Conservation (phyloP, 2,888 invertebrate species). For the Balanococcus diminutus region DNA sequence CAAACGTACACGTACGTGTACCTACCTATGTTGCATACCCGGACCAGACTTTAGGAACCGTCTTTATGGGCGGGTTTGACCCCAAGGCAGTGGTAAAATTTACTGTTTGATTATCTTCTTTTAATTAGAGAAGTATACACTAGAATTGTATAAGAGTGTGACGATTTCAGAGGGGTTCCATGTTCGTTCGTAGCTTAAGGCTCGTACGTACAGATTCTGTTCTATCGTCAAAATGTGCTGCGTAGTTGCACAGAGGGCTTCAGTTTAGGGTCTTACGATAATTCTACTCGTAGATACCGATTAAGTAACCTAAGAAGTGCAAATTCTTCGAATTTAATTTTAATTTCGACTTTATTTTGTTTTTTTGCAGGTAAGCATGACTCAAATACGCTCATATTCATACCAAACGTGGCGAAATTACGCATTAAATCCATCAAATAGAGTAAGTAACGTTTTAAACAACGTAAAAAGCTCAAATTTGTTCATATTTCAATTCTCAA, state of each 20-base stretch:
- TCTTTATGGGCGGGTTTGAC: constrained; percentile 8
- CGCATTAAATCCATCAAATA: background rate
- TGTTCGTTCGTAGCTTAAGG: background rate
- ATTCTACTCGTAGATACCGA: background rate
- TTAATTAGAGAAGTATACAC: background rate
- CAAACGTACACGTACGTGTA: background rate
- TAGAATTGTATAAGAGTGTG: background rate
- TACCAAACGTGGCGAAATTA: background rate
- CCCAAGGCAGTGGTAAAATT: constrained; percentile 1
- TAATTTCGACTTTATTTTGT: background rate
- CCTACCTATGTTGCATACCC: background rate
- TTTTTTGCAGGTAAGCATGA: background rate
- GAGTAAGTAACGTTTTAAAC: background rate
- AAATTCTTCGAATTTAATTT: background rate
- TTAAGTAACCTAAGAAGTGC: background rate
- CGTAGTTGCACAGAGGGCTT: background rate
- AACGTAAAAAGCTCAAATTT: background rate
- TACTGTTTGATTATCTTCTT: constrained; percentile 20
- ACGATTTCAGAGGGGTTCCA: constrained; percentile 23
- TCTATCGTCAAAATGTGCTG: background rate
- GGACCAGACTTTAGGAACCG: background rate
- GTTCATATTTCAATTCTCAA: background rate
- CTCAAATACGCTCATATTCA: background rate
- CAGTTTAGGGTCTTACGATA: background rate
- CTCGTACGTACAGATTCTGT: background rate